Evolutionary conservation across 2,113 vertebrate genomes (phyloP).

Genomic region (Serilophus lunatus): DNA sequence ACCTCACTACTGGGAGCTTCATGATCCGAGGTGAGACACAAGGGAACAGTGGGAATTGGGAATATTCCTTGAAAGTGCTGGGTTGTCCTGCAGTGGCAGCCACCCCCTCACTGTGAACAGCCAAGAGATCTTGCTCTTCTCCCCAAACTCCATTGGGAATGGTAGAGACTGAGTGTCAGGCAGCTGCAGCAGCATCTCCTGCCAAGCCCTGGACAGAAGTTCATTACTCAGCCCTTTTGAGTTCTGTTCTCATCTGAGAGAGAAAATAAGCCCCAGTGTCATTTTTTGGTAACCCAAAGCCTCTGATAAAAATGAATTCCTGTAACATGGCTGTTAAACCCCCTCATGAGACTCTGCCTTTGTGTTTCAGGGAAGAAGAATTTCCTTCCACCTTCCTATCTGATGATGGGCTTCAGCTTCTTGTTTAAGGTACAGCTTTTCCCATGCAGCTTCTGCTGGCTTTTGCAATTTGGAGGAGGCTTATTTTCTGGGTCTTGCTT

Average conservation of each 20-base stretch:
- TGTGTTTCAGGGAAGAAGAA: constrained; percentile 92
- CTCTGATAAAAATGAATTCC: background rate
- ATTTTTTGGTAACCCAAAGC: background rate
- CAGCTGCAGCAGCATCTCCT: background rate
- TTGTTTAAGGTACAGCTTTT: constrained; percentile 89
- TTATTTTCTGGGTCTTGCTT: background rate
- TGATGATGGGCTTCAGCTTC: constrained; percentile 98
- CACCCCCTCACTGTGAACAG: background rate
- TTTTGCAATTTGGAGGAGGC: background rate
- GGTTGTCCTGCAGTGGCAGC: background rate
- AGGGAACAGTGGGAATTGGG: background rate
- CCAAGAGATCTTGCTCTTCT: background rate
- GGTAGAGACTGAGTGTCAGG: background rate
- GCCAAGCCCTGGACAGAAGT: background rate
- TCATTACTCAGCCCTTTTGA: background rate
- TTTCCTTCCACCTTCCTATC: constrained; percentile 93
- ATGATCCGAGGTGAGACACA: constrained; percentile 93
- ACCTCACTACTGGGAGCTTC: constrained; percentile 97
- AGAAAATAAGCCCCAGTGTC: background rate
- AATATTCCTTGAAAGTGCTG: background rate
- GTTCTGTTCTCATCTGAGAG: background rate
- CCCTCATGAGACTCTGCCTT: background rate
- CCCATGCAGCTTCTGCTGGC: background rate
- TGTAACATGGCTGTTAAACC: too few species aligned
- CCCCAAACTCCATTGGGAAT: background rate